These are phyloP conservation scores for Nycticorax nycticorax DNA, from an alignment of 2,113 vertebrate species.

Conservation along the genomic window DNA sequence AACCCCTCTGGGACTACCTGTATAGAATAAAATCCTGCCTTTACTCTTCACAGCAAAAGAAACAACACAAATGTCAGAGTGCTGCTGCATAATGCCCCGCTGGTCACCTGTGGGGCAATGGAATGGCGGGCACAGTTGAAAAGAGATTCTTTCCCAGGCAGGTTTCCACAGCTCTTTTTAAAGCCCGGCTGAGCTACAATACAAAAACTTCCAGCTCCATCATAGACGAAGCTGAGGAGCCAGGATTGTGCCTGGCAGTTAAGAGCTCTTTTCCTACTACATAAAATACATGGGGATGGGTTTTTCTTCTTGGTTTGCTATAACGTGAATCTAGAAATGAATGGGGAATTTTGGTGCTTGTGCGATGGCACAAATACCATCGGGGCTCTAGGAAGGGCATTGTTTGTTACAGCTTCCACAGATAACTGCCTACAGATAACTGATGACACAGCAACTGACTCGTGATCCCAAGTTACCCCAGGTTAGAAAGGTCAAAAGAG, in stretches of 20 bases:
- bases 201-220: neutral
- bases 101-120: neutral
- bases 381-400: neutral
- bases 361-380: neutral
- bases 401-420: neutral
- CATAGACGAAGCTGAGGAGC: neutral
- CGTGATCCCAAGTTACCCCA: neutral
- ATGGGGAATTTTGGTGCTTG: neutral
- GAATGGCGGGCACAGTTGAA: neutral
- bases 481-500: neutral
- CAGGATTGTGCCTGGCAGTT: neutral
- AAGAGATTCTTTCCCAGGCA: neutral
- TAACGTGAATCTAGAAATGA: neutral
- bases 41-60: neutral
- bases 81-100: neutral
- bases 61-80: neutral
- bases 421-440: neutral
- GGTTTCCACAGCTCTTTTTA: neutral
- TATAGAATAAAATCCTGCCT: neutral
- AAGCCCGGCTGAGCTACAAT: neutral
- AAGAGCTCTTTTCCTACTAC: neutral
- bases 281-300: neutral
- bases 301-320: neutral
- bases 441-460: neutral
- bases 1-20: neutral